Percentiles rank a stretch among this genome's conserved stretches.
phyloP scores from a whole-genome alignment of 2,797 vertebrate species.

The Coracias cyanogaster region DNA sequence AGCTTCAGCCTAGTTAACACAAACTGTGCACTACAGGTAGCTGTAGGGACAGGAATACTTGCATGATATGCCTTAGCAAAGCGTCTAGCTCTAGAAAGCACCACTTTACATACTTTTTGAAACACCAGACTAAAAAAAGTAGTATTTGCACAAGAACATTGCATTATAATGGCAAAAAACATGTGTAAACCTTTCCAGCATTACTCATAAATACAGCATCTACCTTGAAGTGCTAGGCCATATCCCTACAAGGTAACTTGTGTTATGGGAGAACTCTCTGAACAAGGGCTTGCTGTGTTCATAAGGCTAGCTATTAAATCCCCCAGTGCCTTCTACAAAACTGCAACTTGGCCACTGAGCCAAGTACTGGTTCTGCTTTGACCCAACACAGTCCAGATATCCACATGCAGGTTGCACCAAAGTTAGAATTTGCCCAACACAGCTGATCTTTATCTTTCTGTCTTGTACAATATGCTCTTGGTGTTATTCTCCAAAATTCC shows the following conservation, averaged over 20 bases:
- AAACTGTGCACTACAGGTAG: background rate
- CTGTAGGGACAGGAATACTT: slow-evolving; percentile 4
- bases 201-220: slow-evolving; percentile 44
- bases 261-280: background rate
- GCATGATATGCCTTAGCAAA: slow-evolving; percentile 28
- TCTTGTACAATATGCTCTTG: background rate
- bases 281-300: background rate
- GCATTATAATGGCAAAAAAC: slow-evolving; percentile 52
- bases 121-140: slow-evolving; percentile 59
- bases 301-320: background rate
- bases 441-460: background rate
- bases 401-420: background rate
- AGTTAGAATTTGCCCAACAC: background rate
- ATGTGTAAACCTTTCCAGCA: slow-evolving; percentile 63
- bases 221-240: background rate
- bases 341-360: background rate
- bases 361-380: background rate
- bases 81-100: slow-evolving; percentile 42
- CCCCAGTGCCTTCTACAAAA: slow-evolving; percentile 9
- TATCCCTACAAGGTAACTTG: background rate
- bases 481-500: background rate
- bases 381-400: background rate
- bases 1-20: slow-evolving; percentile 11
- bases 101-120: slow-evolving; percentile 43
- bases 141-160: slow-evolving; percentile 74